phyloP scores from a whole-genome alignment of 35 echinoderm and acorn worm species.

The Acanthaster planci region DNA sequence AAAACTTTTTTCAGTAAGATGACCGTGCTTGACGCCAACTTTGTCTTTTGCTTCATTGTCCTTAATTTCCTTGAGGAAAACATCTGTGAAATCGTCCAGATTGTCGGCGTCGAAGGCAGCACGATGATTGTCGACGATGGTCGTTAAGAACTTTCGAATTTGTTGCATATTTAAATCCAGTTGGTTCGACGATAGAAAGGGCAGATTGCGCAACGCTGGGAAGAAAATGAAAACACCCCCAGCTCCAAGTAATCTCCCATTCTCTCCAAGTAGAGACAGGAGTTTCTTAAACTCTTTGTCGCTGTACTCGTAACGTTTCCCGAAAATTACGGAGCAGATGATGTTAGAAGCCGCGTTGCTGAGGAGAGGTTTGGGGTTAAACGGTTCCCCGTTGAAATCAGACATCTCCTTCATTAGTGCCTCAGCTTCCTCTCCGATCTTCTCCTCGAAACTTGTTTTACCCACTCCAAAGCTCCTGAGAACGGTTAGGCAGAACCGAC shows the following conservation, averaged over 20 bases:
- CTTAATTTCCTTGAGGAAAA: constrained; percentile 47
- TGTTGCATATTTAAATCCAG: constrained; percentile 2
- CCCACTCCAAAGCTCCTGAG: constrained; percentile 53
- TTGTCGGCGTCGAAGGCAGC: constrained; percentile 13
- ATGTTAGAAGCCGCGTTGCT: constrained; percentile 50
- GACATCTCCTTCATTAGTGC: constrained; percentile 43
- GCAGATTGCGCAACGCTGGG: constrained; percentile 44
- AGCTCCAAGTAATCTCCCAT: not conserved
- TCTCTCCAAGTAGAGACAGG: constrained; percentile 38
- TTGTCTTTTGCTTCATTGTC: constrained; percentile 31
- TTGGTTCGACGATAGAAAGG: constrained; percentile 14
- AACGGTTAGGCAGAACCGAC: constrained; percentile 41
- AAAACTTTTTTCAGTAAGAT: constrained; percentile 56
- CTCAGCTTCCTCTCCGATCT: constrained; percentile 1
- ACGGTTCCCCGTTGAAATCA: constrained; percentile 14
- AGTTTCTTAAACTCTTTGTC: constrained; percentile 35
- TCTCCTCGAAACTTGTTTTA: constrained; percentile 44
- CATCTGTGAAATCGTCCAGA: constrained; percentile 51
- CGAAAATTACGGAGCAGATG: constrained; percentile 54
- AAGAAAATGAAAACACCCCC: constrained; percentile 23
- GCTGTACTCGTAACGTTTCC: constrained; percentile 45
- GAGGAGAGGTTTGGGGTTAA: not conserved
- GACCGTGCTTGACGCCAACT: not conserved
- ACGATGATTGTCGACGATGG: constrained; percentile 35
- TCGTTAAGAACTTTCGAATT: constrained; percentile 28